A percentile compares a stretch with the other conserved stretches of the same genome.
These are phyloP conservation scores for Synergus umbraculus DNA, from an alignment of 2,888 invertebrate genomes.

Conservation along the genomic window DNA sequence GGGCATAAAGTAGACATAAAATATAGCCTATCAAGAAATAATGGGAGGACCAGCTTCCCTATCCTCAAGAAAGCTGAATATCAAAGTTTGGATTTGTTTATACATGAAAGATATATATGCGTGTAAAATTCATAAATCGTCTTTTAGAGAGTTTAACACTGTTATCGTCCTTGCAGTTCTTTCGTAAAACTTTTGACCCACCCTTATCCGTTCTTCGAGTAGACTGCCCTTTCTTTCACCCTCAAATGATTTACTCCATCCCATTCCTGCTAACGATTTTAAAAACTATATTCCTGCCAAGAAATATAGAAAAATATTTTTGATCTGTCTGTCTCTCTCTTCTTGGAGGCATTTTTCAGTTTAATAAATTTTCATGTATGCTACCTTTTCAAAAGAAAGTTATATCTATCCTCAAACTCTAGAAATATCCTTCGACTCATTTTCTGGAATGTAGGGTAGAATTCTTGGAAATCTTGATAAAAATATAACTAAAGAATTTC, in stretches of 20 bases:
- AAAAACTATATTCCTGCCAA: not conserved
- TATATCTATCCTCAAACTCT: not conserved
- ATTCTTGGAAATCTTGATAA: conserved; percentile 11
- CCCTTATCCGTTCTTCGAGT: not conserved
- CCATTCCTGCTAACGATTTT: not conserved
- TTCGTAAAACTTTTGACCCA: not conserved
- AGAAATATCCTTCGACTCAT: not conserved
- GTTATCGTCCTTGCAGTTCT: not conserved
- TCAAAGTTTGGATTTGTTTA: conserved; percentile 19
- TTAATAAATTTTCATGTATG: not conserved
- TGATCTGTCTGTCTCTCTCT: not conserved
- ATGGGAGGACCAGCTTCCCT: conserved; percentile 6
- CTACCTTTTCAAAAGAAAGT: not conserved
- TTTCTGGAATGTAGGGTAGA: not conserved
- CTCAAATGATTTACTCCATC: not conserved
- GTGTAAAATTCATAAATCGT: conserved; percentile 3
- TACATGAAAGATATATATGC: not conserved
- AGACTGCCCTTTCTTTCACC: not conserved
- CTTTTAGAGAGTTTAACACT: conserved; percentile 6
- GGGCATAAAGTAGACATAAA: conserved; percentile 22
- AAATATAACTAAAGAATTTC: conserved; percentile 34
- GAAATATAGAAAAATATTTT: not conserved
- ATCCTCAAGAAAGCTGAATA: not conserved
- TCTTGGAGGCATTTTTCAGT: not conserved
- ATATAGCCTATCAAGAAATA: conserved; percentile 11